These are phyloP conservation scores for Zaprionus lineosus DNA, from an alignment of 2,888 invertebrate genomes.

Conservation along the genomic window DNA sequence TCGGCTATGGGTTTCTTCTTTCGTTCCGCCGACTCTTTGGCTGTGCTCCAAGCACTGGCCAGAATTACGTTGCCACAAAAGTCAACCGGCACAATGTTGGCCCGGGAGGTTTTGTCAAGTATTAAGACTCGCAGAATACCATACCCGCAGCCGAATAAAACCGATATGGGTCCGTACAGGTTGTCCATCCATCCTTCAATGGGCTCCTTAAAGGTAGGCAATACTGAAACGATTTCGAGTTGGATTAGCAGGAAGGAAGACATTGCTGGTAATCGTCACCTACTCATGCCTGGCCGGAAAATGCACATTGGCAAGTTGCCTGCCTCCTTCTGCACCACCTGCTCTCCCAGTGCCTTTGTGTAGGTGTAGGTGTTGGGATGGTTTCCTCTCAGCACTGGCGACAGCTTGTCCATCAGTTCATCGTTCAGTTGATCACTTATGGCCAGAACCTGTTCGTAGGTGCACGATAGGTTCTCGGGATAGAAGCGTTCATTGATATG, in stretches of 20 bases:
- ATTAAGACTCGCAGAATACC: conserved; percentile 84
- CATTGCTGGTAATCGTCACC: background rate
- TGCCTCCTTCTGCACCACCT: conserved; percentile 84
- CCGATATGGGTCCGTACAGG: conserved; percentile 85
- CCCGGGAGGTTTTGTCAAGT: conserved; percentile 67
- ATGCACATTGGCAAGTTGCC: conserved; percentile 85
- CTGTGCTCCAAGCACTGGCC: conserved; percentile 82
- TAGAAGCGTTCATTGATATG: conserved; percentile 82
- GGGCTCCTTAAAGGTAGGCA: conserved; percentile 83
- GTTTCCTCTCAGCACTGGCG: conserved; percentile 58
- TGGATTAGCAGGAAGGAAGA: background rate
- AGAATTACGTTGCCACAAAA: conserved; percentile 82
- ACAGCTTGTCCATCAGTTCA: conserved; percentile 77
- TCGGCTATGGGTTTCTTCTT: background rate
- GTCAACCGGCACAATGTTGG: conserved; percentile 83
- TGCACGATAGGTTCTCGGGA: conserved; percentile 65
- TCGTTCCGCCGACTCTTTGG: conserved; percentile 21
- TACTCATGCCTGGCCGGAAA: conserved; percentile 17
- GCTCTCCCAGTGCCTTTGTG: conserved; percentile 88
- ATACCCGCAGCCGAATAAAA: conserved; percentile 84
- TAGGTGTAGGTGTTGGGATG: conserved; percentile 88
- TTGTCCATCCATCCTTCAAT: conserved; percentile 88
- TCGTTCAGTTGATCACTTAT: conserved; percentile 76
- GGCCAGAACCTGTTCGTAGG: conserved; percentile 77
- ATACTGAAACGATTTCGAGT: conserved; percentile 25